Percentiles rank a stretch among this genome's conserved stretches.
Conservation (phyloP, 2,797 vertebrate species). For the Esox masquinongy region DNA sequence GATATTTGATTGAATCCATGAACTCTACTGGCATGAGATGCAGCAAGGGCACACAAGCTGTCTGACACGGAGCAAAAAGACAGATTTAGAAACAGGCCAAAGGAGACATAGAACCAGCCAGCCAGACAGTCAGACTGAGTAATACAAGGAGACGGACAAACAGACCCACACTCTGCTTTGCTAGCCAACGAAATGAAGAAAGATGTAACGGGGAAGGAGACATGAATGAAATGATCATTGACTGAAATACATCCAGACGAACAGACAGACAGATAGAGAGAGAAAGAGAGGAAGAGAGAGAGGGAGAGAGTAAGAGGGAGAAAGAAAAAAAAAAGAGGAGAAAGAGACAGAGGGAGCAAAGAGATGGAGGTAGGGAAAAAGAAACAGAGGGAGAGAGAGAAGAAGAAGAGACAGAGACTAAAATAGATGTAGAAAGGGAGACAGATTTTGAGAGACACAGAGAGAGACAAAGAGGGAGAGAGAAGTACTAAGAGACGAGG, state of each 20-base stretch:
- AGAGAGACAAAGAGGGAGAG: constrained; percentile 35
- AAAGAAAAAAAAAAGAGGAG: constrained; percentile 33
- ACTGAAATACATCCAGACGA: background rate
- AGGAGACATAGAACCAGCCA: constrained; percentile 31
- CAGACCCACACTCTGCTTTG: background rate
- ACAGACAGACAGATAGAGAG: background rate
- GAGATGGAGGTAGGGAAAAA: constrained; percentile 49
- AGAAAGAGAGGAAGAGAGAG: constrained; percentile 52
- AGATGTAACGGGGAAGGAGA: background rate
- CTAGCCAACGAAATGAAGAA: too few species aligned
- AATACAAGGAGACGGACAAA: constrained; percentile 41
- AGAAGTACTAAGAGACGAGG: constrained; percentile 28
- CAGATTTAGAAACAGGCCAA: background rate
- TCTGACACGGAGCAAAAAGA: constrained; percentile 21
- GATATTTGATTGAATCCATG: constrained; percentile 53
- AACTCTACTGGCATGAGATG: constrained; percentile 12
- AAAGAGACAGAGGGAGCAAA: constrained; percentile 28
- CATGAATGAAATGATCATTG: background rate
- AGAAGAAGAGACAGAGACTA: background rate
- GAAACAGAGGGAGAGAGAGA: constrained; percentile 53
- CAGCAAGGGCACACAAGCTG: constrained; percentile 42
- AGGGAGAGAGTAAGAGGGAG: constrained; percentile 50
- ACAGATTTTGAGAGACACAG: background rate
- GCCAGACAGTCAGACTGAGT: constrained; percentile 51
- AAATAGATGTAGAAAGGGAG: background rate